A percentile compares a stretch with the other conserved stretches of the same genome.
Evolutionary conservation across 37 sponge, comb jelly and placozoan species (phyloP).

Genomic region (Corticium candelabrum): DNA sequence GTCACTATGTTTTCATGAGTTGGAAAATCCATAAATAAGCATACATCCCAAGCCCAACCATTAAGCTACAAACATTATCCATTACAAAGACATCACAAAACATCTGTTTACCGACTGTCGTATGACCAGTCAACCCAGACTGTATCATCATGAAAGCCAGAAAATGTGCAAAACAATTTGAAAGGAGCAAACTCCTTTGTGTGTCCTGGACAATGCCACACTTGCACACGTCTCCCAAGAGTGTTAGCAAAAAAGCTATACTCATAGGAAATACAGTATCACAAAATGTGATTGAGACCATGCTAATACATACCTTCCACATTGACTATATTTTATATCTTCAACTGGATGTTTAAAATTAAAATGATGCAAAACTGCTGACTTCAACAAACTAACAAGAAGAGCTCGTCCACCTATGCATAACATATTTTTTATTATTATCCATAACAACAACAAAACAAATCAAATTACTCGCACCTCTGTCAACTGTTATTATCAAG

Average conservation of each 20-base stretch:
- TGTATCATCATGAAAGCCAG: conserved; percentile 85
- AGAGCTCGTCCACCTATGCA: conserved; percentile 65
- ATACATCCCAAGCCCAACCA: no score
- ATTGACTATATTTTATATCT: conserved; percentile 80
- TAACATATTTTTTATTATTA: not conserved
- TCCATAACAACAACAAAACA: not conserved
- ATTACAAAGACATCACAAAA: no score
- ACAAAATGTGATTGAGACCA: conserved; percentile 1
- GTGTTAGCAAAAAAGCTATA: conserved; percentile 81
- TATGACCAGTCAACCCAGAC: conserved; percentile 78
- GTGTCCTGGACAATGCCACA: conserved; percentile 79
- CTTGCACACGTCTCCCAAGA: conserved; percentile 64
- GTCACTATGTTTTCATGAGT: no score
- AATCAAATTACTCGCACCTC: conserved; percentile 34
- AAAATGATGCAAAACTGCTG: conserved; percentile 72
- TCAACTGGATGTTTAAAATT: conserved; percentile 83
- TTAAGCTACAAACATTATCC: no score
- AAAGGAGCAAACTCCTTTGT: conserved; percentile 79
- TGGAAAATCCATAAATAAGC: no score
- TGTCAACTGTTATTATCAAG: conserved; percentile 79
- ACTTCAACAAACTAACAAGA: conserved; percentile 50
- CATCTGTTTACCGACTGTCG: conserved; percentile 63
- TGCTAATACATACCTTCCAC: conserved; percentile 52
- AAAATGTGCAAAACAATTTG: conserved; percentile 52
- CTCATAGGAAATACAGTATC: not conserved